Evolutionary conservation across 2,113 vertebrate species (phyloP), one percentile per base, ranked within the genome.

Genomic region (Psophia crepitans): DNA sequence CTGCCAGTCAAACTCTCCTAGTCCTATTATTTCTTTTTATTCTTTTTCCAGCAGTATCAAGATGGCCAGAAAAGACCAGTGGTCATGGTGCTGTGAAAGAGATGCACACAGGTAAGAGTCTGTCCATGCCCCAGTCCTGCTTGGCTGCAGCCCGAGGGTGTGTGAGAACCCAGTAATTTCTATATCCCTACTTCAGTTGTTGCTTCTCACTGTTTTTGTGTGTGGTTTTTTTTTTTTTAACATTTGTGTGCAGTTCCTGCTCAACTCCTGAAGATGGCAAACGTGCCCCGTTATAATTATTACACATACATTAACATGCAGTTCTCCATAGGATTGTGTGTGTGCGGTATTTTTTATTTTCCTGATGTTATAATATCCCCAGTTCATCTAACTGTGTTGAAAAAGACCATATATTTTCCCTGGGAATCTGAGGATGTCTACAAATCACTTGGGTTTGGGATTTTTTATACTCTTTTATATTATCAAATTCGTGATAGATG

Each of bases 261-360:
- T 65, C 0, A 0, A 1, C 3, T 95, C 96, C 97, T 95, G 84
- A 76, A 97, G 97, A 96, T 97, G 97, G 97, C 97, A 96, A 91
- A 92, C 80, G 0, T 54, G 32, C 2, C 61, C 86, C 1, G 2
- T 75, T 69, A 12, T 15, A 95, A 46, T 17, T 41, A 16, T 69
- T 56, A 24, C 13, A 26, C 0, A 1, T 1, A 5, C 30, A n/a
- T 71, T 75, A 56, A 21, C 23, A 7, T 9, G 14, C 30, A 17
- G 30, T 20, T 81, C 14, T 32, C 64, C 58, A 2, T 1, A 28
- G 48, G 11, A 17, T 7, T 23, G 20, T 17, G 19, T 56, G 26
- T 43, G 6, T 0, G 0, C 8, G 11, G 13, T 10, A 28, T 7
- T 56, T 46, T 88, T 48, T 20, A 22, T 80, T 84, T 66, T 68